A percentile compares a stretch with the other conserved stretches of the same genome.
Evolutionary conservation across 2,113 vertebrate species (phyloP).

Genomic region (Rana temporaria): DNA sequence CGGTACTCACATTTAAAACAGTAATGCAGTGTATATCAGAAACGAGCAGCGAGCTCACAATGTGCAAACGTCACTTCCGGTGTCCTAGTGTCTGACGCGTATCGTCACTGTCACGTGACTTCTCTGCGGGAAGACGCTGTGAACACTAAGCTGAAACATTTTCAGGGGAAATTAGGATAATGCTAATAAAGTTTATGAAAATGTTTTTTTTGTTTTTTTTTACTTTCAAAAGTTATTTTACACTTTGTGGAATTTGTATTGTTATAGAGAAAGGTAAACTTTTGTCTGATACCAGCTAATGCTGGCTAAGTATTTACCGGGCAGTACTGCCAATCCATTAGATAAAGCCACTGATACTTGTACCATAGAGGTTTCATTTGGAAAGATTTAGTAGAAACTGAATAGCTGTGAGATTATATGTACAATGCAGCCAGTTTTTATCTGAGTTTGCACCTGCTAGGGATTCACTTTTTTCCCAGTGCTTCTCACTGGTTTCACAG

Average conservation of each 20-base stretch:
- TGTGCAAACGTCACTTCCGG: too few relatives aligned
- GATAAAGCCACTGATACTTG: constrained; percentile 2
- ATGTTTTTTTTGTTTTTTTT: too few relatives aligned
- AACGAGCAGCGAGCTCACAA: too few relatives aligned
- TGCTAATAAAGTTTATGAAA: too few relatives aligned
- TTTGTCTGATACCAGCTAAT: neutral
- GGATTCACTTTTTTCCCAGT: neutral
- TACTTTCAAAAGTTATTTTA: too few relatives aligned
- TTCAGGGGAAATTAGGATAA: too few relatives aligned
- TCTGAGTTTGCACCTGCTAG: constrained; percentile 25
- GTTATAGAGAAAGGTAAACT: neutral
- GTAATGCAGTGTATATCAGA: too few relatives aligned
- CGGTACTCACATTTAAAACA: too few relatives aligned
- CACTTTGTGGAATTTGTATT: neutral
- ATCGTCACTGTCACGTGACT: too few relatives aligned
- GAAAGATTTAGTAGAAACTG: neutral
- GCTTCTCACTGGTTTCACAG: constrained; percentile 16
- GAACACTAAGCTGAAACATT: too few relatives aligned
- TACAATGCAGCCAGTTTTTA: constrained; percentile 17
- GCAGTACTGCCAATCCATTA: constrained; percentile 9
- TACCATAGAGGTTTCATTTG: neutral
- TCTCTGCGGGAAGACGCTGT: too few relatives aligned
- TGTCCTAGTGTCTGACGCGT: too few relatives aligned
- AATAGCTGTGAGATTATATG: constrained; percentile 28
- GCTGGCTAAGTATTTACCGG: neutral